Percentiles rank a stretch among this genome's conserved stretches.
phyloP scores from a whole-genome alignment of 2,888 invertebrate species.

The Thumatha senex region DNA sequence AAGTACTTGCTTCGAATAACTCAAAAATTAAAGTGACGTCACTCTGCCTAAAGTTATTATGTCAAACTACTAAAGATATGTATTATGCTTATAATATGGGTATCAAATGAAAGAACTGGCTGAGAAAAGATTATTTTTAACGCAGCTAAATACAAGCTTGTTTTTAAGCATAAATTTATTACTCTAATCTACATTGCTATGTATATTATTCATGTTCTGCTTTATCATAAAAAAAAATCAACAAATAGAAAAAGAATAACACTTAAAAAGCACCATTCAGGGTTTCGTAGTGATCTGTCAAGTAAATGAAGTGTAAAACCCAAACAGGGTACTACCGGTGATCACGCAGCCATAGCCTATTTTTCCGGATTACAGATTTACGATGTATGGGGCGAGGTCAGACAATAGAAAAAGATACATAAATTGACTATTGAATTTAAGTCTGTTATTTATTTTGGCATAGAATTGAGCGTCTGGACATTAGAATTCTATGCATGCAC shows the following conservation, averaged over 20 bases:
- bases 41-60: no score
- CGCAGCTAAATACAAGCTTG: no score
- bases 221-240: conserved; percentile 10
- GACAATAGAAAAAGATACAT: conserved; percentile 49
- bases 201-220: conserved; percentile 35
- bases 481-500: conserved; percentile 2
- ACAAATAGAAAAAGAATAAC: background rate
- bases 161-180: conserved; percentile 41
- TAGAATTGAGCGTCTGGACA: conserved; percentile 4
- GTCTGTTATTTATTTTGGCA: conserved; percentile 40
- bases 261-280: conserved; percentile 16
- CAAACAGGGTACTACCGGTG: conserved; percentile 30
- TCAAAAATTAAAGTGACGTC: no score
- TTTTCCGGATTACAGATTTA: conserved; percentile 71
- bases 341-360: conserved; percentile 47
- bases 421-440: conserved; percentile 46
- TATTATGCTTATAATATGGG: no score
- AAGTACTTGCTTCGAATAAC: no score
- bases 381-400: conserved; percentile 51
- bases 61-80: no score
- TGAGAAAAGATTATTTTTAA: no score
- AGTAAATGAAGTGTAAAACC: conserved; percentile 62
- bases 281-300: conserved; percentile 44
- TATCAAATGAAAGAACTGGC: no score
- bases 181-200: conserved; percentile 30